These are phyloP conservation scores for Ptychochromis oligacanthus DNA, from an alignment of 2,113 vertebrate genomes.

Conservation along the genomic window DNA sequence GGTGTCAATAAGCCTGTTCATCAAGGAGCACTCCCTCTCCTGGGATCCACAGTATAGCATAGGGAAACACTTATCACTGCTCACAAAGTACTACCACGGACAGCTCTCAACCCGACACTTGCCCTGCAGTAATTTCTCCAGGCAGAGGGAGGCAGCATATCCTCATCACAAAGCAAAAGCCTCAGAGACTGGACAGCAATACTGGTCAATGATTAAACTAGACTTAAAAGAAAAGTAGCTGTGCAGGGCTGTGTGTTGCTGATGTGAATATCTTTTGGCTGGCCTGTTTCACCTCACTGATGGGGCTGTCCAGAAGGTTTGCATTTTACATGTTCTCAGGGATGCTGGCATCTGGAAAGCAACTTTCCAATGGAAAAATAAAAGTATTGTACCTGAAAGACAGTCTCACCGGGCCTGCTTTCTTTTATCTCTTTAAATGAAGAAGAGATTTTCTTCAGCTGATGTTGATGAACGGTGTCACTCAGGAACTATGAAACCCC, in stretches of 20 bases:
- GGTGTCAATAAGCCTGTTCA: slow-evolving; percentile 57
- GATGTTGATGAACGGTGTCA: neutral
- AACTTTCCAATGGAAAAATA: slow-evolving; percentile 71
- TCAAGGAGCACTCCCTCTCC: slow-evolving; percentile 42
- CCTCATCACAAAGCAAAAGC: slow-evolving; percentile 19
- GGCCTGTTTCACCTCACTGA: slow-evolving; percentile 42
- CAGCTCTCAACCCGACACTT: slow-evolving; percentile 58
- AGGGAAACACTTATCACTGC: slow-evolving; percentile 29
- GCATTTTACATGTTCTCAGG: slow-evolving; percentile 79
- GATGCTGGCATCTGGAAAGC: slow-evolving; percentile 80
- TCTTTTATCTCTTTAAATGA: neutral
- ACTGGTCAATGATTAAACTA: neutral
- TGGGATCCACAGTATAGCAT: slow-evolving; percentile 37
- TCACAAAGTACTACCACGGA: slow-evolving; percentile 55
- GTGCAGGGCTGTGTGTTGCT: slow-evolving; percentile 47
- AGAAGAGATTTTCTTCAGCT: neutral
- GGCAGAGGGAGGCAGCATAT: slow-evolving; percentile 63
- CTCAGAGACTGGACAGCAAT: slow-evolving; percentile 1
- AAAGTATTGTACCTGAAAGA: slow-evolving; percentile 40
- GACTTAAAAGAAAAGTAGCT: neutral
- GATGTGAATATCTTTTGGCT: slow-evolving; percentile 49
- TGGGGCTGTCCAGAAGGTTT: slow-evolving; percentile 56
- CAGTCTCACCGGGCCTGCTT: neutral
- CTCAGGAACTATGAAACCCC: neutral
- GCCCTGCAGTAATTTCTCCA: slow-evolving; percentile 58